These are phyloP conservation scores for Ormyrus rosae DNA, from an alignment of 2,888 invertebrate species.

Conservation along the genomic window DNA sequence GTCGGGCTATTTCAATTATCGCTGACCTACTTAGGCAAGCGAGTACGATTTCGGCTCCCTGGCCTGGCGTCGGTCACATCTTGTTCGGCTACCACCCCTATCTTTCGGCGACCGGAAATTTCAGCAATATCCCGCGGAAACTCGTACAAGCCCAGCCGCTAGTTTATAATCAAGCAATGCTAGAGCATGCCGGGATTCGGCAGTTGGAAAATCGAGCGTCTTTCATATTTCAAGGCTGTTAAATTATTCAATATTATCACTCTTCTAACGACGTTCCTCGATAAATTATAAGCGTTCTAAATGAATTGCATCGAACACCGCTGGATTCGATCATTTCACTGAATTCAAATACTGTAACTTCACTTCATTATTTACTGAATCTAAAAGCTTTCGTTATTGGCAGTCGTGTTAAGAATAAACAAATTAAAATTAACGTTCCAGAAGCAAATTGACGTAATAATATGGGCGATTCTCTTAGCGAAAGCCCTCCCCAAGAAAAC, in stretches of 20 bases:
- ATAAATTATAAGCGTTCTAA: too few species aligned
- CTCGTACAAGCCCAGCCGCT: conserved; percentile 27
- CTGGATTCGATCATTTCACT: too few species aligned
- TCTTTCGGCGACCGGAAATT: conserved; percentile 48
- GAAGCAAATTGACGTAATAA: too few species aligned
- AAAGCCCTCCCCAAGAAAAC: too few species aligned
- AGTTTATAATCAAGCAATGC: conserved; percentile 34
- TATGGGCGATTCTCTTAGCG: not conserved
- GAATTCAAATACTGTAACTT: too few species aligned
- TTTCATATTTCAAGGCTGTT: conserved; percentile 23
- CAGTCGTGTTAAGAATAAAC: too few species aligned
- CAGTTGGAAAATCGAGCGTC: not conserved
- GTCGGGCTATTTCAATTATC: conserved; percentile 59
- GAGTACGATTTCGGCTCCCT: conserved; percentile 25
- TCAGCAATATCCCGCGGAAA: conserved; percentile 50
- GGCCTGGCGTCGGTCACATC: conserved; percentile 17
- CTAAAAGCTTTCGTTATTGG: too few species aligned
- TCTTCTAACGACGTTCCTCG: not conserved
- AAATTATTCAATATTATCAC: conserved; percentile 26
- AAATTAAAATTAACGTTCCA: too few species aligned
- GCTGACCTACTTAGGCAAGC: conserved; percentile 59
- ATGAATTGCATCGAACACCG: too few species aligned
- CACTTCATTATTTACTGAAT: too few species aligned
- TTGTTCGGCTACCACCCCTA: conserved; percentile 9
- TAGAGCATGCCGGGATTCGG: not conserved